These are phyloP conservation scores for Otus scops DNA, from an alignment of 2,797 vertebrate genomes.

Conservation along the genomic window DNA sequence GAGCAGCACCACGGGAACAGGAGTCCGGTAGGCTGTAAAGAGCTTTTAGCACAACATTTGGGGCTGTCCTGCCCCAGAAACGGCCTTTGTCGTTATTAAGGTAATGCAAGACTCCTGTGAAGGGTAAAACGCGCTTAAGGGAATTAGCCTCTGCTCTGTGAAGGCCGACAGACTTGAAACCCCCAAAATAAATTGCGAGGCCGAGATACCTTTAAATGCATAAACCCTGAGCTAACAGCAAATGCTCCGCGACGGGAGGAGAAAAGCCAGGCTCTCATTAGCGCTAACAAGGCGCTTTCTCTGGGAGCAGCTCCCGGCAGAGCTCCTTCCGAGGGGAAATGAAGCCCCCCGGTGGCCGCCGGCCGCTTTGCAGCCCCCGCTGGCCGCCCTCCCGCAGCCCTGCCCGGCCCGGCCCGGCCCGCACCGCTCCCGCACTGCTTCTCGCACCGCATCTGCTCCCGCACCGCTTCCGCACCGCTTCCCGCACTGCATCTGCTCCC, in stretches of 20 bases:
- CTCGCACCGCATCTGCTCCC: too few species aligned
- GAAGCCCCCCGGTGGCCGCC: constrained; percentile 65
- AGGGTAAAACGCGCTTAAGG: neutral
- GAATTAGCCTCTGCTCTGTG: neutral
- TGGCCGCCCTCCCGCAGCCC: too few species aligned
- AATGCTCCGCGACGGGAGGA: neutral
- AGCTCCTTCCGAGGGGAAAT: constrained; percentile 19
- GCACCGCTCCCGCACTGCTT: too few species aligned
- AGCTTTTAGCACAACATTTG: neutral
- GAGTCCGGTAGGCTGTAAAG: neutral
- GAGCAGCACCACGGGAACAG: neutral
- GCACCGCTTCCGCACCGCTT: too few species aligned
- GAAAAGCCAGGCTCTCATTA: neutral
- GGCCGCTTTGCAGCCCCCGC: neutral
- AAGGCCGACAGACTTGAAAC: neutral
- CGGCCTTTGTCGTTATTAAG: neutral
- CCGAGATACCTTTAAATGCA: neutral
- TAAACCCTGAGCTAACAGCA: neutral
- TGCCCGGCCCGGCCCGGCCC: neutral
- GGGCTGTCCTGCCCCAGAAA: neutral
- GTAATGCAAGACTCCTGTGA: neutral
- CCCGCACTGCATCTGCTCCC: neutral
- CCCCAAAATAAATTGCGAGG: neutral
- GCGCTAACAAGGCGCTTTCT: neutral
- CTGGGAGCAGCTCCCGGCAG: neutral